These are phyloP conservation scores for Heliconius sara DNA, from an alignment of 2,888 invertebrate genomes.

Conservation along the genomic window DNA sequence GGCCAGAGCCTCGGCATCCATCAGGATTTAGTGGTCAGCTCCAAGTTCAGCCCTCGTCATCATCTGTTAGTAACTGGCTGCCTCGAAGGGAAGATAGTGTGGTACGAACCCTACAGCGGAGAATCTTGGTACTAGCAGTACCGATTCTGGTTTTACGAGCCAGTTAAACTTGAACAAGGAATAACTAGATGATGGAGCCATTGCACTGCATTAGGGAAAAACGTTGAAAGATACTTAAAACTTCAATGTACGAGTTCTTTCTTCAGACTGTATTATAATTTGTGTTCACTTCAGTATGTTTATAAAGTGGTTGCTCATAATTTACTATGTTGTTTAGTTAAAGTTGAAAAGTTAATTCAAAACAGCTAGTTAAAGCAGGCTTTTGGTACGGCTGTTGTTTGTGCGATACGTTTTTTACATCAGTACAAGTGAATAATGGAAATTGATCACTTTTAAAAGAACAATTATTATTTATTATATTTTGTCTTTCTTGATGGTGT, in stretches of 20 bases:
- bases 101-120: slow-evolving; percentile 90
- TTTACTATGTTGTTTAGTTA: slow-evolving; percentile 23
- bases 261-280: slow-evolving; percentile 43
- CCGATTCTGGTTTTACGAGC: background rate
- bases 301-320: slow-evolving; percentile 17
- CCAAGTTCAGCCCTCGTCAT: slow-evolving; percentile 94
- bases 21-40: slow-evolving; percentile 92
- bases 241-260: slow-evolving; percentile 48
- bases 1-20: slow-evolving; percentile 89
- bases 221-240: slow-evolving; percentile 52
- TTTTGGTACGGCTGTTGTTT: slow-evolving; percentile 27
- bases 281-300: slow-evolving; percentile 37
- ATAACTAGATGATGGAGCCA: background rate
- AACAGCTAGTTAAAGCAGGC: slow-evolving; percentile 23
- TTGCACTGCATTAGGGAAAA: background rate
- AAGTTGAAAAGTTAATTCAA: background rate
- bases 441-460: background rate
- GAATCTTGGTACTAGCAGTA: slow-evolving; percentile 61
- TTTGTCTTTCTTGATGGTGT: background rate
- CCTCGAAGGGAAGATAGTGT: slow-evolving; percentile 93
- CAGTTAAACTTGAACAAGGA: background rate
- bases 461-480: slow-evolving; percentile 5
- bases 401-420: slow-evolving; percentile 3
- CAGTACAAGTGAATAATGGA: slow-evolving; percentile 5
- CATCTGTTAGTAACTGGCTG: slow-evolving; percentile 95